Evolutionary conservation across 1,140 invertebrate genomes (phyloP).

Genomic region (Lordiphosa stackelbergi): DNA sequence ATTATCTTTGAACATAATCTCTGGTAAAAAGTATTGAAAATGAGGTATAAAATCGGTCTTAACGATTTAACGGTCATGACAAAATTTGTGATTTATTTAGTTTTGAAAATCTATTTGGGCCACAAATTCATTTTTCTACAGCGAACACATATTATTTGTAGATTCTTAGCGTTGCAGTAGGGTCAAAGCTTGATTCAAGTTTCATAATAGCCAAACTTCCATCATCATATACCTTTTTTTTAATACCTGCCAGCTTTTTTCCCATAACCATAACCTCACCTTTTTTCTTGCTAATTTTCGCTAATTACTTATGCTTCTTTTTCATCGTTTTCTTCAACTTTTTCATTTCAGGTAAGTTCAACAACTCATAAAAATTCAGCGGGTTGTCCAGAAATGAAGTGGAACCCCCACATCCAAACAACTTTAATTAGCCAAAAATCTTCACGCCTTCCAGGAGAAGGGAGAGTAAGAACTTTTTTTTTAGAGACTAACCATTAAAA

Average conservation of each 20-base stretch:
- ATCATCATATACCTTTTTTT: slow-evolving; percentile 13
- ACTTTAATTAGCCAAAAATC: slow-evolving; percentile 65
- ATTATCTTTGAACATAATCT: too few species aligned
- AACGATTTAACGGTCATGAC: too few species aligned
- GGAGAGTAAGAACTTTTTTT: slow-evolving; percentile 19
- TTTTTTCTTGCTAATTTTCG: slow-evolving; percentile 54
- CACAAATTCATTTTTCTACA: too few species aligned
- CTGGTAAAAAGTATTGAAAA: too few species aligned
- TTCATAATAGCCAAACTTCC: slow-evolving; percentile 4
- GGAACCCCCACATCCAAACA: slow-evolving; percentile 2
- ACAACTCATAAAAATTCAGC: slow-evolving; percentile 49
- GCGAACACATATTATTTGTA: too few species aligned
- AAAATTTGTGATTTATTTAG: too few species aligned
- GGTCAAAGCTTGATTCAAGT: not conserved
- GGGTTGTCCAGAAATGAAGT: slow-evolving; percentile 31
- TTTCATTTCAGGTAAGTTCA: slow-evolving; percentile 69
- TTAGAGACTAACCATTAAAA: slow-evolving; percentile 46
- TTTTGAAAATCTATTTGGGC: too few species aligned
- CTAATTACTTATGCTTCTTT: slow-evolving; percentile 62
- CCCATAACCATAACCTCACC: slow-evolving; percentile 37
- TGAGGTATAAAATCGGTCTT: too few species aligned
- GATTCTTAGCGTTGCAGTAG: not conserved
- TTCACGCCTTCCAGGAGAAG: slow-evolving; percentile 46
- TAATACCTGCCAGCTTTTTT: slow-evolving; percentile 13
- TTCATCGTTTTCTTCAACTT: slow-evolving; percentile 35